Base-by-base conservation (phyloP, 2,888 invertebrate genomes). In the Coenonympha arcania region DNA sequence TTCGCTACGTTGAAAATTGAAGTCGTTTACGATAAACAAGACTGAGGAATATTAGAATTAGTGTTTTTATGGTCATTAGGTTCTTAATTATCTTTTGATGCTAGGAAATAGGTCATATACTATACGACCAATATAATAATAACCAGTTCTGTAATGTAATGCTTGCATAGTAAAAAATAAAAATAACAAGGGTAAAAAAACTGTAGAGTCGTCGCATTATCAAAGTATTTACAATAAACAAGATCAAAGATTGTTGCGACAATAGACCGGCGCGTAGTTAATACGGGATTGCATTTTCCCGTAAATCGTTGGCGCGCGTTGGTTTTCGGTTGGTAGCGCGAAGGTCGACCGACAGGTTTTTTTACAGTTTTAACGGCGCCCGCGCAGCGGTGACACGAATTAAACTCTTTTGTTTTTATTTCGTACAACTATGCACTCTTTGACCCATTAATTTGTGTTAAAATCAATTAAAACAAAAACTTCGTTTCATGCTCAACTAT, bases 341-440 rank as follows among this genome's bases (percentile, higher is more conserved):
- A 78, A 81, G 79, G 83, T 76, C 81, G 76, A 58, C 59, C 62
- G 76, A 79, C 81, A 69, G 77, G 83, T 84, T 83, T 74, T 56
- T 83, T 82, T 82, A 84, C 82, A 83, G 82, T 82, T 84, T 77
- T 81, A 85, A 84, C 84, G 84, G 79, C 73, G 74, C 70, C 60
- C 62, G 65, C 71, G 68, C 60, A 62, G 63, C 65, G 63, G 48
- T 52, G 59, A 46, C 55, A 57, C 56, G 16, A 47, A 58, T 59
- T 50, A 49, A 50, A 47, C 43, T 52, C 49, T 58, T 54, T 57
- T 49, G 48, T 59, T 54, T 34, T 51, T 51, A 42, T 50, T 44
- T 50, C 48, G 44, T 54, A 53, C 16, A 47, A 33, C 40, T 48
- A 53, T 9, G n/a, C n/a, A n/a, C n/a, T n/a, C n/a, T n/a, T n/a